A percentile compares a stretch with the other conserved stretches of the same genome.
Evolutionary conservation across 2,113 vertebrate species (phyloP).

Genomic region (Mobula birostris): DNA sequence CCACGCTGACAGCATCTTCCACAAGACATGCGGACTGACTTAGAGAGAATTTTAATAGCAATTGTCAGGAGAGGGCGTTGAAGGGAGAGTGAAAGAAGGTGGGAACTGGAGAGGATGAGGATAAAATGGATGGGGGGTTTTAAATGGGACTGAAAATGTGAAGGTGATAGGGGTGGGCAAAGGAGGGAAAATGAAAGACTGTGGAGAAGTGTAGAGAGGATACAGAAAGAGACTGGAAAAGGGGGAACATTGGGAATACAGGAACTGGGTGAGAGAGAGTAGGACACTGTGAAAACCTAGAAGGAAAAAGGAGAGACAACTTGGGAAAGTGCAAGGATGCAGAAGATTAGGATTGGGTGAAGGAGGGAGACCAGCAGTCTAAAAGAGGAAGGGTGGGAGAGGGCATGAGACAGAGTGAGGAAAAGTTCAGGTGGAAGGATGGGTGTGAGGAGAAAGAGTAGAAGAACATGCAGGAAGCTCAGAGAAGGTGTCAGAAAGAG

Average conservation of each 20-base stretch:
- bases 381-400: background rate
- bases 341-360: too few species aligned
- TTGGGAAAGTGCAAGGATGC: too few species aligned
- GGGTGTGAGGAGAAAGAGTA: background rate
- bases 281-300: background rate
- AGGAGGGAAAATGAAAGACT: background rate
- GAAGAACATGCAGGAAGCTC: background rate
- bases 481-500: background rate
- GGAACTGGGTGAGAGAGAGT: background rate
- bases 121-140: too few species aligned
- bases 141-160: too few species aligned
- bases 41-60: background rate
- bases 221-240: too few species aligned
- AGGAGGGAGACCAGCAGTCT: too few species aligned
- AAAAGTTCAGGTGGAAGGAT: background rate
- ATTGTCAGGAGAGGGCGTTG: too few species aligned
- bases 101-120: background rate
- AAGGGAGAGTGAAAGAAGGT: background rate
- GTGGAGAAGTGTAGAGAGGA: background rate
- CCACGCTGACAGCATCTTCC: background rate
- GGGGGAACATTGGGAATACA: background rate
- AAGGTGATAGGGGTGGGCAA: too few species aligned
- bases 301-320: background rate
- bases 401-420: background rate
- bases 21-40: background rate